These are phyloP conservation scores for Gyrodactylus bullatarudis DNA, from an alignment of 1,140 invertebrate genomes.

Conservation along the genomic window DNA sequence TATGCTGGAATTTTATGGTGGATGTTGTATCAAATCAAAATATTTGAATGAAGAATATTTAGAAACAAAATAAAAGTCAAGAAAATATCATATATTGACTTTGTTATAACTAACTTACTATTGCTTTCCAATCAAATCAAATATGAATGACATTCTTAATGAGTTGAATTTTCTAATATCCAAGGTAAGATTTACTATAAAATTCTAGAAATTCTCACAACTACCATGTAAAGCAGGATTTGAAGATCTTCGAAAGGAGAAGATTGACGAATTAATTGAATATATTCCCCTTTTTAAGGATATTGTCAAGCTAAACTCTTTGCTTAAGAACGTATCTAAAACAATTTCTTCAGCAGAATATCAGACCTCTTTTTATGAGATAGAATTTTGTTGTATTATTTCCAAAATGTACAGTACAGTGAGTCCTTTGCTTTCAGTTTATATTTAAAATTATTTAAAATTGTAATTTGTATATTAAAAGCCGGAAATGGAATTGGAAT, in stretches of 20 bases:
- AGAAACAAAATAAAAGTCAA: not conserved
- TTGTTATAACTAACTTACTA: not conserved
- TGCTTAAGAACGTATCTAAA: not conserved
- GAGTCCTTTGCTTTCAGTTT: too few species aligned
- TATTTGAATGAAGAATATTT: not conserved
- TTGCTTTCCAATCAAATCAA: not conserved
- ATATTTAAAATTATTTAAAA: too few species aligned
- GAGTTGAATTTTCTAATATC: not conserved
- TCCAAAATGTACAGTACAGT: not conserved
- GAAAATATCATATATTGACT: not conserved
- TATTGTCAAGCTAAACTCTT: not conserved
- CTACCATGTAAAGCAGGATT: not conserved
- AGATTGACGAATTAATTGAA: not conserved
- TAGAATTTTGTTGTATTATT: not conserved
- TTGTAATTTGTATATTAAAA: not conserved
- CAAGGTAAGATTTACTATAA: not conserved
- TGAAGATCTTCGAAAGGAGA: too few species aligned
- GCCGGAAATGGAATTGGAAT: not conserved
- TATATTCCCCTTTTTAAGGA: not conserved
- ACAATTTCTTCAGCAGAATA: not conserved
- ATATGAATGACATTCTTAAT: not conserved
- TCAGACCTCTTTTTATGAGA: not conserved
- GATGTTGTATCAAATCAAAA: not conserved
- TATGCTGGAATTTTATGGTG: too few species aligned
- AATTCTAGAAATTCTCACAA: not conserved